phyloP scores from a whole-genome alignment of 2,888 invertebrate genomes.

The Diarsia brunnea region DNA sequence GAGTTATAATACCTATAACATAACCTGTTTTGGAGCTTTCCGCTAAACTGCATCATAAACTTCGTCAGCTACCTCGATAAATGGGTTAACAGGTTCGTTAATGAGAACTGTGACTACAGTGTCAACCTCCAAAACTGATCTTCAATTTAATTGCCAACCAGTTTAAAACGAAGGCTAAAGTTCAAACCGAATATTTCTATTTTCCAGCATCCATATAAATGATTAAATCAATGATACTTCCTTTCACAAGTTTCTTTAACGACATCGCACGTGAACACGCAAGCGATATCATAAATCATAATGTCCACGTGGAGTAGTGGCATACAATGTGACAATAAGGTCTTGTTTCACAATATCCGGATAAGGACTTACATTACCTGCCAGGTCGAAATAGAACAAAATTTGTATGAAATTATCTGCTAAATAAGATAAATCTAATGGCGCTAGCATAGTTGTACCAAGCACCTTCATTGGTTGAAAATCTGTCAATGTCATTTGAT shows the following conservation, averaged over 20 bases:
- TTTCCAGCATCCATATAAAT: constrained; percentile 14
- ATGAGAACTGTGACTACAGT: not conserved
- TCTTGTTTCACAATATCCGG: constrained; percentile 31
- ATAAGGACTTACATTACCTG: not conserved
- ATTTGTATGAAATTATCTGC: not conserved
- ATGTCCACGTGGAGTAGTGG: constrained; percentile 8
- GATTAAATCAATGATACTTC: constrained; percentile 9
- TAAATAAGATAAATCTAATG: not conserved
- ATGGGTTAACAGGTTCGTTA: not conserved
- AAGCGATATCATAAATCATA: constrained; percentile 20
- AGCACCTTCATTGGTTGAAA: too few species aligned
- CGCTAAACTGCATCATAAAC: not conserved
- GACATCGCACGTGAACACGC: constrained; percentile 23
- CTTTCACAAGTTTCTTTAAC: constrained; percentile 2
- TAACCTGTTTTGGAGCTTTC: not conserved
- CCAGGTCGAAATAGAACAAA: not conserved
- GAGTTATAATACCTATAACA: not conserved
- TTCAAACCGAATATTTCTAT: not conserved
- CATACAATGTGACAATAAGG: constrained; percentile 34
- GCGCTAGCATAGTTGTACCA: too few species aligned
- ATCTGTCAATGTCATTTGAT: too few species aligned
- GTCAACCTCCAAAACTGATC: not conserved
- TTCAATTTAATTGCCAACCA: too few species aligned
- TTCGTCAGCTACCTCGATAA: not conserved
- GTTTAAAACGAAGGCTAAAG: not conserved